phyloP scores from a whole-genome alignment of 2,888 invertebrate species.

The Pemphredon lugubris region DNA sequence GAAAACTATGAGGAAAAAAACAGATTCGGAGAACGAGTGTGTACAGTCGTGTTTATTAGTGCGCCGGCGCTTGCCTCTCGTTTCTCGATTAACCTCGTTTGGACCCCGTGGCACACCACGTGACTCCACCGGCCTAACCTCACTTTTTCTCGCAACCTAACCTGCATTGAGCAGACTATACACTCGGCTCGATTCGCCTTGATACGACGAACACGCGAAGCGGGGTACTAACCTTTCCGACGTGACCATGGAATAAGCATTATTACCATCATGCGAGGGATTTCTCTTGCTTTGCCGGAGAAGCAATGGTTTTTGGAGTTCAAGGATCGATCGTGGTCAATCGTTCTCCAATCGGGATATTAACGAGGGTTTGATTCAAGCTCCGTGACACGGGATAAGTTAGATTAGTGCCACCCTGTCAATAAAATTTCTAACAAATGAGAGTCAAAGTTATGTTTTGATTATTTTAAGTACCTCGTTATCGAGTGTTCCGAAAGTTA shows the following conservation, averaged over 20 bases:
- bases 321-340: neutral
- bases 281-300: neutral
- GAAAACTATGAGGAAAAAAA: too few species aligned
- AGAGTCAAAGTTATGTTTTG: too few species aligned
- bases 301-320: conserved; percentile 8
- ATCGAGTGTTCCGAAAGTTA: too few species aligned
- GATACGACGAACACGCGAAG: conserved; percentile 27
- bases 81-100: conserved; percentile 79
- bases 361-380: too few species aligned
- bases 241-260: conserved; percentile 33
- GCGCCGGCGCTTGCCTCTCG: conserved; percentile 77
- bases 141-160: conserved; percentile 56
- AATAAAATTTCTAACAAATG: too few species aligned
- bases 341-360: too few species aligned
- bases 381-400: too few species aligned
- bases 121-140: conserved; percentile 75
- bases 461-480: too few species aligned
- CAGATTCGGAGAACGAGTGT: too few species aligned
- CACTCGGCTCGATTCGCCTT: conserved; percentile 41
- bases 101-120: conserved; percentile 77
- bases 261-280: conserved; percentile 38
- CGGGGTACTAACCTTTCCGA: conserved; percentile 50
- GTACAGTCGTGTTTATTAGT: too few species aligned
- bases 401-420: too few species aligned
- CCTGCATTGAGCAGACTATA: conserved; percentile 30